Percentiles rank a stretch among this genome's conserved stretches.
Evolutionary conservation across 92 coral and sea anemone genomes (phyloP).

Genomic region (Epizoanthus stellaris): DNA sequence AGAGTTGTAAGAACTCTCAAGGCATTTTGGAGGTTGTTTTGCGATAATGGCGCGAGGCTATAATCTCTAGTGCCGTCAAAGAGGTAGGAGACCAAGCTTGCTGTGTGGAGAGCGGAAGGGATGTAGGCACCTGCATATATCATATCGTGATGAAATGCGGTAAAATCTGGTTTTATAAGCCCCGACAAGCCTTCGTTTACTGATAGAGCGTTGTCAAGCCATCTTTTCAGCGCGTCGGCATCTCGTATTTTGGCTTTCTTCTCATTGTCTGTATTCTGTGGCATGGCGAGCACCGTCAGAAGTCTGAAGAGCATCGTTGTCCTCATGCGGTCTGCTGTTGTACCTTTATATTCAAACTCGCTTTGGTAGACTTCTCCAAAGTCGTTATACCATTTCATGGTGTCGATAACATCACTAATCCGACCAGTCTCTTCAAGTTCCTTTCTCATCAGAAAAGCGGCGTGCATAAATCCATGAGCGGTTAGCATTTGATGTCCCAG

Average conservation of each 20-base stretch:
- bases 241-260: slow-evolving; percentile 57
- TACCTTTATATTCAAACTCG: slow-evolving; percentile 69
- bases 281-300: slow-evolving; percentile 63
- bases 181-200: slow-evolving; percentile 73
- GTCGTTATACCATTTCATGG: slow-evolving; percentile 76
- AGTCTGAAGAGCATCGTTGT: slow-evolving; percentile 68
- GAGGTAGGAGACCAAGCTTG: slow-evolving; percentile 67
- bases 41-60: background rate
- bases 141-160: slow-evolving; percentile 78
- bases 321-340: slow-evolving; percentile 82
- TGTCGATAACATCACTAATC: slow-evolving; percentile 36
- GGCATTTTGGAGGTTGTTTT: slow-evolving; percentile 32
- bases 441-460: slow-evolving; percentile 39
- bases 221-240: slow-evolving; percentile 63
- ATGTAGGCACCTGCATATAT: slow-evolving; percentile 76
- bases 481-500: slow-evolving; percentile 45
- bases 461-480: slow-evolving; percentile 40
- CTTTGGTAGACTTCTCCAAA: slow-evolving; percentile 79
- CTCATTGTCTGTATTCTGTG: slow-evolving; percentile 35
- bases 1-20: slow-evolving; percentile 27
- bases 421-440: slow-evolving; percentile 30
- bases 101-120: slow-evolving; percentile 62
- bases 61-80: slow-evolving; percentile 59
- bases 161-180: slow-evolving; percentile 80
- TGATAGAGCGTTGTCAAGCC: slow-evolving; percentile 70